Evolutionary conservation across 2,113 vertebrate genomes (phyloP).

Genomic region (Tragelaphus scriptus): DNA sequence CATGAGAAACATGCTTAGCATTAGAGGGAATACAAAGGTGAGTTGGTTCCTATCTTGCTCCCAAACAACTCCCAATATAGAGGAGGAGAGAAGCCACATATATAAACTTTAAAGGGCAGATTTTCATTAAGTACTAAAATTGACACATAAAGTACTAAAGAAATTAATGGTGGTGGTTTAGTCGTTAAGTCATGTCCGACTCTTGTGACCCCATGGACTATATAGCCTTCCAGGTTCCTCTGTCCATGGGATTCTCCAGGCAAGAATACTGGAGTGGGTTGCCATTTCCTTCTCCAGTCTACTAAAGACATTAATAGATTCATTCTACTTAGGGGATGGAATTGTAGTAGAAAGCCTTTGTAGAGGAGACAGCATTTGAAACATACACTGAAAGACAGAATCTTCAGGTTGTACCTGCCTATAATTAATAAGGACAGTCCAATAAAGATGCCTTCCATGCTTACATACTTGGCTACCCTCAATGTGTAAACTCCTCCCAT

Average conservation of each 20-base stretch:
- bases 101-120: background rate
- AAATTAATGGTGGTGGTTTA: background rate
- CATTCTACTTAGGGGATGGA: background rate
- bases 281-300: background rate
- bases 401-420: background rate
- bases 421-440: background rate
- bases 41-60: background rate
- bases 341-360: background rate
- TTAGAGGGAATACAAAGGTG: background rate
- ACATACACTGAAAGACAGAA: background rate
- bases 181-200: fast-evolving
- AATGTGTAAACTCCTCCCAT: background rate
- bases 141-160: background rate
- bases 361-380: background rate
- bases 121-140: background rate
- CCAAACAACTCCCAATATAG: background rate
- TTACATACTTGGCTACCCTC: background rate
- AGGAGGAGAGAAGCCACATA: background rate
- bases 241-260: background rate
- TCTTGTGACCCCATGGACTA: background rate
- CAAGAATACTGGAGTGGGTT: background rate
- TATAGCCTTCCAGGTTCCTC: background rate
- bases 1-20: slow-evolving; percentile 2
- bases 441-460: background rate
- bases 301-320: background rate